phyloP scores from a whole-genome alignment of 2,113 vertebrate species.

The Burhinus bistriatus region DNA sequence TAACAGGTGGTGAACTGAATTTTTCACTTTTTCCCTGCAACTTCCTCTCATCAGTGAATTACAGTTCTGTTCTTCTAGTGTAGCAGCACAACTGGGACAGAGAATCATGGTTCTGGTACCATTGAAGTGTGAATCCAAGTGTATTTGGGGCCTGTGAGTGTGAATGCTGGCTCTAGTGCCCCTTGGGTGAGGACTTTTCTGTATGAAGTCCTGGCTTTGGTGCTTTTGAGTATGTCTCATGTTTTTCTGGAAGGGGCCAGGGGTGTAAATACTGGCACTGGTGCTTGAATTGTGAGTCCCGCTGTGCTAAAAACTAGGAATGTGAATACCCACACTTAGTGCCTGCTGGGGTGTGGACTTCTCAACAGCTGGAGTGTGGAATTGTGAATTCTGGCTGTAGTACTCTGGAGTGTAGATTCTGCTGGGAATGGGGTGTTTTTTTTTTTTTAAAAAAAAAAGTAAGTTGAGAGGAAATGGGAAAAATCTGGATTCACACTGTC shows the following conservation, averaged over 20 bases:
- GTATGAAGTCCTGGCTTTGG: neutral
- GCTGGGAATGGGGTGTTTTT: neutral
- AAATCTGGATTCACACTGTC: neutral
- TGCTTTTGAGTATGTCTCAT: neutral
- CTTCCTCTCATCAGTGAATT: neutral
- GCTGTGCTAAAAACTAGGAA: neutral
- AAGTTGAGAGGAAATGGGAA: neutral
- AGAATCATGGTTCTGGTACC: neutral
- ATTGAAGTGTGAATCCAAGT: neutral
- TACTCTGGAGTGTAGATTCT: neutral
- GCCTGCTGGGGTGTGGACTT: neutral
- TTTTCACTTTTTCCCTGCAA: neutral
- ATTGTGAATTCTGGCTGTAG: slow-evolving; percentile 19
- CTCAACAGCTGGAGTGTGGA: neutral
- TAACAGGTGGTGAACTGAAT: neutral
- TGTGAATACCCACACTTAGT: neutral
- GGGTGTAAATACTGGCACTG: neutral
- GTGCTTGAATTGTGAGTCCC: neutral
- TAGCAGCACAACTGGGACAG: neutral
- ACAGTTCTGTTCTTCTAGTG: neutral
- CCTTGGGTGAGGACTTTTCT: neutral
- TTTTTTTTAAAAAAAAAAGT: neutral
- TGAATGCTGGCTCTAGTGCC: neutral
- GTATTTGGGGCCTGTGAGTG: neutral
- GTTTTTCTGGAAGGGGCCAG: neutral